Conservation (phyloP, 2,888 invertebrate species). For the Helobdella robusta region DNA sequence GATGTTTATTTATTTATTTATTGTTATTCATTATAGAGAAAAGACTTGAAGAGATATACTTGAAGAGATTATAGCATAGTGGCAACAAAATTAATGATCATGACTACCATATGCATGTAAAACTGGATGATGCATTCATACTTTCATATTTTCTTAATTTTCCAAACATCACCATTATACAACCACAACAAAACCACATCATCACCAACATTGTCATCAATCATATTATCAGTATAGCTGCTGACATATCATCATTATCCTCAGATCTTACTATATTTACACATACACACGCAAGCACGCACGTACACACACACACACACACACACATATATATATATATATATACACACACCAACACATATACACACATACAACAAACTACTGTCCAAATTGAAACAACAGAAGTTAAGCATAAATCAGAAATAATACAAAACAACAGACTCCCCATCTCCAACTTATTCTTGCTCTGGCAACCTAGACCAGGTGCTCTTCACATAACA, state of each 20-base stretch:
- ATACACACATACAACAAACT: too few species aligned
- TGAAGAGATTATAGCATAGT: too few species aligned
- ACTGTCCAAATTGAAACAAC: too few species aligned
- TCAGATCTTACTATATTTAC: not conserved
- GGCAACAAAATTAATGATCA: not conserved
- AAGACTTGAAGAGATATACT: too few species aligned
- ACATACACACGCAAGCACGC: not conserved
- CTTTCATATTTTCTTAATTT: not conserved
- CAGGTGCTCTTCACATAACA: too few species aligned
- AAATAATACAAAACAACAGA: too few species aligned
- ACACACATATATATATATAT: constrained; percentile 2
- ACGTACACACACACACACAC: constrained; percentile 3
- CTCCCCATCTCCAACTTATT: too few species aligned
- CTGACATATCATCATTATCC: not conserved
- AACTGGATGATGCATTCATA: too few species aligned
- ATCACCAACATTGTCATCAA: not conserved
- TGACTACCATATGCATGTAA: too few species aligned
- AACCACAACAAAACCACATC: not conserved
- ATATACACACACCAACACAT: too few species aligned
- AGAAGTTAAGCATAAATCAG: too few species aligned
- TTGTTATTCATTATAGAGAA: not conserved
- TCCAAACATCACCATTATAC: not conserved
- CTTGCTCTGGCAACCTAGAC: too few species aligned
- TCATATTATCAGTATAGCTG: constrained; percentile 9
- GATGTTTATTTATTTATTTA: not conserved